phyloP scores from a whole-genome alignment of 1,140 invertebrate genomes.

The Caerostris extrusa region DNA sequence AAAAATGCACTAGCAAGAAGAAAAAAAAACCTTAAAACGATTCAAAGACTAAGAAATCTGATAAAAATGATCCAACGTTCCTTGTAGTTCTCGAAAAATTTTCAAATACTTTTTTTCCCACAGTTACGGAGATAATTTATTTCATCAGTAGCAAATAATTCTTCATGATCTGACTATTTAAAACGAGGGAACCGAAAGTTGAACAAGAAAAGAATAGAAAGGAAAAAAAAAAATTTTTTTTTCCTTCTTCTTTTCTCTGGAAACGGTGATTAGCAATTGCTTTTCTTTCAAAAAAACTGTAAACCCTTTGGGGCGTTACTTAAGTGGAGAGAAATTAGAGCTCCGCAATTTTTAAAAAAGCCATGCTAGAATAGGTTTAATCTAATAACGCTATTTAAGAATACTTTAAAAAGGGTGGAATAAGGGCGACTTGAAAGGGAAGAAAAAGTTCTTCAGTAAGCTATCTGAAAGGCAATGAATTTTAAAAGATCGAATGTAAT shows the following conservation, averaged over 20 bases:
- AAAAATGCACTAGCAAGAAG: not conserved
- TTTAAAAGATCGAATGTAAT: constrained; percentile 64
- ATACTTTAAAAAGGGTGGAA: not conserved
- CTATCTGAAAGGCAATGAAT: constrained; percentile 36
- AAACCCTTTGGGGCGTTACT: constrained; percentile 52
- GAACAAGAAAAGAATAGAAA: not conserved
- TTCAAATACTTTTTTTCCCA: not conserved
- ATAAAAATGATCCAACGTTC: constrained; percentile 29
- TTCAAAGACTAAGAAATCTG: constrained; percentile 25
- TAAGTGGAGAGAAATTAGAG: constrained; percentile 56
- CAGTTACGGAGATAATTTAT: constrained; percentile 31
- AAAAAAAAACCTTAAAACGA: constrained; percentile 27
- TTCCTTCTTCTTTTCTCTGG: not conserved
- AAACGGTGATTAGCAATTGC: constrained; percentile 35
- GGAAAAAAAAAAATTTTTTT: not conserved
- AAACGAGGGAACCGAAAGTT: not conserved
- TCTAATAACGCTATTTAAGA: constrained; percentile 60
- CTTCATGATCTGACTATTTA: not conserved
- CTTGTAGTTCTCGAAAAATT: constrained; percentile 17
- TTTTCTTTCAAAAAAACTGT: not conserved
- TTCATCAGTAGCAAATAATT: constrained; percentile 30
- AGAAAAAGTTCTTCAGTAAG: constrained; percentile 37
- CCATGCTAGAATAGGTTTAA: constrained; percentile 8
- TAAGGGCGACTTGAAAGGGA: not conserved
- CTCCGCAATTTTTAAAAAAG: not conserved